phyloP scores from a whole-genome alignment of 1,140 invertebrate species.

The Macrobrachium rosenbergii region DNA sequence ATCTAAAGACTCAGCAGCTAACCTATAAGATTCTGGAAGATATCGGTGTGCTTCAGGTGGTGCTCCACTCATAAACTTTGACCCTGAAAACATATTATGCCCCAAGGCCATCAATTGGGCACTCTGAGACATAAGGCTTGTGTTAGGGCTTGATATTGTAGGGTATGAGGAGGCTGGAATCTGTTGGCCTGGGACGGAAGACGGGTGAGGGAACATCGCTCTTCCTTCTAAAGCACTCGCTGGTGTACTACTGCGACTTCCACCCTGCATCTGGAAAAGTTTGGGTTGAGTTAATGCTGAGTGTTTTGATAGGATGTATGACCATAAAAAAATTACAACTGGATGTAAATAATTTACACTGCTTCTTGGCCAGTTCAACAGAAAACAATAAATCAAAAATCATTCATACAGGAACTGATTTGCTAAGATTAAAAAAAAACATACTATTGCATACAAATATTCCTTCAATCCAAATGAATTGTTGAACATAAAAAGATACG shows the following conservation, averaged over 20 bases:
- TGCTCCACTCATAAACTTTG: slow-evolving; percentile 58
- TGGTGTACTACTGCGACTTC: slow-evolving; percentile 61
- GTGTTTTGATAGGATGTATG: too few species aligned
- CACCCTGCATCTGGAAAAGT: slow-evolving; percentile 57
- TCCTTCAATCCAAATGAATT: too few species aligned
- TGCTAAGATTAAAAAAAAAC: too few species aligned
- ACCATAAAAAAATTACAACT: too few species aligned
- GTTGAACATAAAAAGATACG: too few species aligned
- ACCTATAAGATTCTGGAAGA: slow-evolving; percentile 59
- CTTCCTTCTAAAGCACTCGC: slow-evolving; percentile 51
- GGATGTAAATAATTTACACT: too few species aligned
- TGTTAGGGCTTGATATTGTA: slow-evolving; percentile 52
- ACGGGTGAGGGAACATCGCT: slow-evolving; percentile 60
- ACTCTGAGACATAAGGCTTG: slow-evolving; percentile 54
- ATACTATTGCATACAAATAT: too few species aligned
- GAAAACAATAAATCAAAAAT: too few species aligned
- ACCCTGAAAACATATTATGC: slow-evolving; percentile 61
- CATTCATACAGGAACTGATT: too few species aligned
- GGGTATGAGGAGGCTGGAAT: slow-evolving; percentile 47
- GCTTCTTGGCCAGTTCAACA: too few species aligned
- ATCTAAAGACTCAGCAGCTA: slow-evolving; percentile 58
- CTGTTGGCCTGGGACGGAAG: slow-evolving; percentile 55
- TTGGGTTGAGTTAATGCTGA: not conserved
- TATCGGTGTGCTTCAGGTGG: slow-evolving; percentile 64
- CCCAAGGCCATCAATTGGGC: slow-evolving; percentile 59